Conservation (phyloP, 1,140 invertebrate species). For the Luehdorfia chinensis region DNA sequence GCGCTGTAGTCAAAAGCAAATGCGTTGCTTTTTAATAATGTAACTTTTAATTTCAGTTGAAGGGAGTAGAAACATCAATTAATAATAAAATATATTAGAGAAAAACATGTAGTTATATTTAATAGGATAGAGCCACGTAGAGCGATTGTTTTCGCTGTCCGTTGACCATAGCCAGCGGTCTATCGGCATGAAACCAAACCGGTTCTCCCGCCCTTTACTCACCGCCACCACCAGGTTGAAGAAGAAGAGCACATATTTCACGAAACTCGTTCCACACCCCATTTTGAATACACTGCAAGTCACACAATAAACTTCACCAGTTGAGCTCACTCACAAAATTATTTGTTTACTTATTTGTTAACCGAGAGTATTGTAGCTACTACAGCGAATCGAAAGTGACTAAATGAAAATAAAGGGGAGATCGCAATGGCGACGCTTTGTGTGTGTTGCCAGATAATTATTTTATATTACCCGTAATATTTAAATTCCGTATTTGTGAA, state of each 20-base stretch:
- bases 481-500: no score
- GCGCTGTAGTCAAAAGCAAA: no score
- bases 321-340: slow-evolving; percentile 57
- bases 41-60: no score
- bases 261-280: slow-evolving; percentile 85
- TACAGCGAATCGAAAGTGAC: slow-evolving; percentile 46
- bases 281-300: slow-evolving; percentile 62
- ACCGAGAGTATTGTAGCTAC: slow-evolving; percentile 22
- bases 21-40: no score
- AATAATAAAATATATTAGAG: no score
- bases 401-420: slow-evolving; percentile 56
- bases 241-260: slow-evolving; percentile 90
- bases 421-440: slow-evolving; percentile 60
- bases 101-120: no score
- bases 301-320: slow-evolving; percentile 58
- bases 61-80: no score
- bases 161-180: slow-evolving; percentile 42
- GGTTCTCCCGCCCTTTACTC: slow-evolving; percentile 77
- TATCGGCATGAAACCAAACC: slow-evolving; percentile 53
- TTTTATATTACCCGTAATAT: no score
- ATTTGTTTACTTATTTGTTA: slow-evolving; percentile 36
- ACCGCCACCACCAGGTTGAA: slow-evolving; percentile 92
- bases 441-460: slow-evolving; percentile 15
- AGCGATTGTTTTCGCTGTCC: slow-evolving; percentile 45
- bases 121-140: slow-evolving; percentile 19